Percentiles rank a stretch among this genome's conserved stretches.
Evolutionary conservation across 2,113 vertebrate species (phyloP).

Genomic region (Crotalus viridis): DNA sequence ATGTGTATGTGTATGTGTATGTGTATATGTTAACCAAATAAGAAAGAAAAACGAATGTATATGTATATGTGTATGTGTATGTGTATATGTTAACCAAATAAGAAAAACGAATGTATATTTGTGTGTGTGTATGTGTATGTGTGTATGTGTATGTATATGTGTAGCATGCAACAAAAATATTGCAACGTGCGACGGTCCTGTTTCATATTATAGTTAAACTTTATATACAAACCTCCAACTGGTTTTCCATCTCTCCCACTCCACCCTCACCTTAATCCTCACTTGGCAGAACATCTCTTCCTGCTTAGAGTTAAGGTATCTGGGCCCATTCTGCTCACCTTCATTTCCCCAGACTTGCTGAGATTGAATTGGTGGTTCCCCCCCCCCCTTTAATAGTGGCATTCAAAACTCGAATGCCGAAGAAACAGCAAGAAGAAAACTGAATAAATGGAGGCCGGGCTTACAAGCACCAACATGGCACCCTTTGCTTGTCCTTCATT

Average conservation of each 20-base stretch:
- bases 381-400: background rate
- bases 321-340: background rate
- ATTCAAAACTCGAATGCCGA: background rate
- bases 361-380: background rate
- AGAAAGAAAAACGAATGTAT: no score
- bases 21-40: no score
- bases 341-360: background rate
- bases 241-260: background rate
- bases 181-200: background rate
- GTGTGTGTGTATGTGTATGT: no score
- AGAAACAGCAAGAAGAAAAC: background rate
- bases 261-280: background rate
- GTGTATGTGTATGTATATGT: no score
- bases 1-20: no score
- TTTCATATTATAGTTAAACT: background rate
- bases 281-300: background rate
- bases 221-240: background rate
- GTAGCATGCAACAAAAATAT: background rate
- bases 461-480: background rate
- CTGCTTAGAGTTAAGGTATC: background rate
- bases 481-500: background rate
- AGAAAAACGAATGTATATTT: no score
- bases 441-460: background rate
- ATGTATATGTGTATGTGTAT: no score
- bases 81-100: no score